Evolutionary conservation across 2,797 vertebrate species (phyloP), one percentile per base, ranked within the genome.

Genomic region (Myotis myotis): DNA sequence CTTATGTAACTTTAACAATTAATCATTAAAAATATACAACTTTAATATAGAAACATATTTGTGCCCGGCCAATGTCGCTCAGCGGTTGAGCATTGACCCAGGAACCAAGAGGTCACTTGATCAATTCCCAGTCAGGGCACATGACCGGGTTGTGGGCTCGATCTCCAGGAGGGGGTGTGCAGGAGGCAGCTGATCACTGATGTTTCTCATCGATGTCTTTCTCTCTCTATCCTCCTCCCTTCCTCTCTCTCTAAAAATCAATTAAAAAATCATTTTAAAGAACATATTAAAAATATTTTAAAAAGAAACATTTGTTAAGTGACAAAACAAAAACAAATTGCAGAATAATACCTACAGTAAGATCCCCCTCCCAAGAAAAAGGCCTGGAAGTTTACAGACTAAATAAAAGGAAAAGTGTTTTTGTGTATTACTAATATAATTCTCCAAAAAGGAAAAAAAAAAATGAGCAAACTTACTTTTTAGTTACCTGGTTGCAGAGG

Each of bases 271-370:
- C 23, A 57, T 57, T 55, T 23, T 3, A 30, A 62, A 62, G 28
- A 62, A 62, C 5, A 62, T 30, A 30, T 62, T 62, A 30, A 15
- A 62, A 62, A 62, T 30, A 15, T 15, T 62, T 62, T 62, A 7
- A 30, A 62, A 62, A 62, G 60, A 62, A 13, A 53, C 49, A 53
- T 78, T 76, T 68, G 44, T 66, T 82, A 92, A 60, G 41, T 75
- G 30, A 81, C 51, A 92, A 94, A 92, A 97, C 36, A 71, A 82
- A 89, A 95, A 51, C 16, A 66, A 93, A 92, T 51, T 49, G 38
- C 41, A 38, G 41, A 91, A 83, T 4, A 88, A 66, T 64, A 80
- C 30, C 64, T 91, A 64, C 8, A 66, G 70, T 79, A 86, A 88
- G 38, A 92, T 60, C 28, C 64, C 8, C 25, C 23, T 44, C 9